Conservation (phyloP, 2,888 invertebrate genomes). For the Encarsia formosa region DNA sequence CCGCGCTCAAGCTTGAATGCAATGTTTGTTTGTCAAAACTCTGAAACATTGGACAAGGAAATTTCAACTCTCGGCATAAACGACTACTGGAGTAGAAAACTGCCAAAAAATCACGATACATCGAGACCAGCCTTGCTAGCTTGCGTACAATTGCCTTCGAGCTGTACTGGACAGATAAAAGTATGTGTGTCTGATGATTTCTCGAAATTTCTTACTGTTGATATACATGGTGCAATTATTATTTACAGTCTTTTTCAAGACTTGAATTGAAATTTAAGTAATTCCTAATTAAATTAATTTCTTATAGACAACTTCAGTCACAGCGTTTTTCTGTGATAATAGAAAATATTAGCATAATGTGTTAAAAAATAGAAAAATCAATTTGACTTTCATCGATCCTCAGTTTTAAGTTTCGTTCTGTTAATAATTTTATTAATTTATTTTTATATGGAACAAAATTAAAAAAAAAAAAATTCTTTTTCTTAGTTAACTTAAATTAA, state of each 20-base stretch:
- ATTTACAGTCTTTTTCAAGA: constrained; percentile 38
- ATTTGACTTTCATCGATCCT: too few species aligned
- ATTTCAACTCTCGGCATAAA: constrained; percentile 2
- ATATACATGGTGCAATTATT: constrained; percentile 43
- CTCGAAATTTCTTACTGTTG: constrained; percentile 44
- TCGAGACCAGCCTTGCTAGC: constrained; percentile 37
- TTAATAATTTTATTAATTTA: too few species aligned
- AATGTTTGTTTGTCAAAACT: constrained; percentile 23
- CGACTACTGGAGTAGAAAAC: constrained; percentile 40
- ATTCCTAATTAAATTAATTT: too few species aligned
- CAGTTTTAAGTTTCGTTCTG: too few species aligned
- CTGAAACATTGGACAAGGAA: background rate
- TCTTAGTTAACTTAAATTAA: too few species aligned
- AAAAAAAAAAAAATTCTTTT: too few species aligned
- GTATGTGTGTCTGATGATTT: constrained; percentile 45
- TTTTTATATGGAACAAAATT: too few species aligned
- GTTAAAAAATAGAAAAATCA: too few species aligned
- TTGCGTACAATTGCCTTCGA: constrained; percentile 40
- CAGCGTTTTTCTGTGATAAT: too few species aligned
- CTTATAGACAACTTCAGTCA: too few species aligned
- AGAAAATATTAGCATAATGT: too few species aligned
- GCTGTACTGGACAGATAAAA: constrained; percentile 40
- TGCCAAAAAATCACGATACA: constrained; percentile 30
- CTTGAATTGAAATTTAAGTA: too few species aligned
- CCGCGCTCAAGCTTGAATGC: constrained; percentile 29